A percentile compares a stretch with the other conserved stretches of the same genome.
phyloP scores from a whole-genome alignment of 2,888 invertebrate genomes.

The Idaea aversata region DNA sequence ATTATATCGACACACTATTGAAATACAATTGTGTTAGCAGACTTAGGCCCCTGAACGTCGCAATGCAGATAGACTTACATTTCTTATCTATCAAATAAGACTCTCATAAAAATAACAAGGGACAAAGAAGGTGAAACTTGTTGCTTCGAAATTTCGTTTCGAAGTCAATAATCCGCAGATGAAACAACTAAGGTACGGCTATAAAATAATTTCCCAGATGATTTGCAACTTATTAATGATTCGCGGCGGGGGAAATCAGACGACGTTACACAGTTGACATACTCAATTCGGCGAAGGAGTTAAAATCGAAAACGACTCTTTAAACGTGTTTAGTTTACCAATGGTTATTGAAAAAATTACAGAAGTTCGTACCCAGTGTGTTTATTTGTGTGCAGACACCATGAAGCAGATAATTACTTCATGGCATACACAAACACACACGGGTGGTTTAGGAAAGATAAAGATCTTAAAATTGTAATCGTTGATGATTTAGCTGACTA shows the following conservation, averaged over 20 bases:
- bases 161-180: not conserved
- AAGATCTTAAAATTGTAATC: too few relatives aligned
- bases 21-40: too few relatives aligned
- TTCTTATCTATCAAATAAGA: not conserved
- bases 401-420: too few relatives aligned
- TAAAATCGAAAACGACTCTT: not conserved
- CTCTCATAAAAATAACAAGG: not conserved
- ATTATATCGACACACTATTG: too few relatives aligned
- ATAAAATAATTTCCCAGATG: constrained; percentile 41
- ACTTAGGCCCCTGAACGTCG: not conserved
- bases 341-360: too few relatives aligned
- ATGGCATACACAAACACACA: too few relatives aligned
- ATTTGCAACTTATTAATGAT: constrained; percentile 37
- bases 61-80: not conserved
- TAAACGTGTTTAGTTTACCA: too few relatives aligned
- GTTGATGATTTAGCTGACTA: too few relatives aligned
- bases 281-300: not conserved
- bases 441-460: too few relatives aligned
- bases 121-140: not conserved
- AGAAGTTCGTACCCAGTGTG: too few relatives aligned
- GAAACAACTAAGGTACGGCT: constrained; percentile 1
- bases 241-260: constrained; percentile 41
- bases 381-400: too few relatives aligned
- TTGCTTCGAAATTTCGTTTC: not conserved
- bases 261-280: constrained; percentile 18